Conservation (phyloP, 2,888 invertebrate genomes). For the Harpalus rufipes region DNA sequence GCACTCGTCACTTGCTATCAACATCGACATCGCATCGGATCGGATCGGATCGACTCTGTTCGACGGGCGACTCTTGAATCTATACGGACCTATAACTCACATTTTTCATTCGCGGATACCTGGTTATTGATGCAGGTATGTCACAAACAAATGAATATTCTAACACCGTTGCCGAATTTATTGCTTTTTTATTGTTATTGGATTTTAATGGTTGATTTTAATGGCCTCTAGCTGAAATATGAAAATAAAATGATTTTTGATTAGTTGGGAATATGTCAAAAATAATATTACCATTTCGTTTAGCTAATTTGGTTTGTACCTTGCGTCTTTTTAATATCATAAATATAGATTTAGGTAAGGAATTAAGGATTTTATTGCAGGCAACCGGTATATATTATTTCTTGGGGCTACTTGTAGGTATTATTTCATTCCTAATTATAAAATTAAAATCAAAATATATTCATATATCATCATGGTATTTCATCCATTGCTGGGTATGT, state of each 20-base stretch:
- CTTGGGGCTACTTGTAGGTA: background rate
- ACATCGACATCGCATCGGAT: background rate
- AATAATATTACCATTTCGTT: background rate
- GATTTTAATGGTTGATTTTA: slow-evolving; percentile 32
- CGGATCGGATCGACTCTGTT: background rate
- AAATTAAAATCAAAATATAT: too few relatives aligned
- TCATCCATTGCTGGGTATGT: too few relatives aligned
- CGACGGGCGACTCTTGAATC: slow-evolving; percentile 25
- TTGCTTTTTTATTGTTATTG: slow-evolving; percentile 44
- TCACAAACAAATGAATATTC: slow-evolving; percentile 29
- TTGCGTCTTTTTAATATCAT: background rate
- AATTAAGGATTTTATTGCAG: background rate
- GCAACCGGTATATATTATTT: background rate
- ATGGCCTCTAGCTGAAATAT: slow-evolving; percentile 14
- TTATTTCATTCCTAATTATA: background rate
- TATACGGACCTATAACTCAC: slow-evolving; percentile 2
- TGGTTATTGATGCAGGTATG: slow-evolving; percentile 22
- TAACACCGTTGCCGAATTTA: slow-evolving; percentile 49
- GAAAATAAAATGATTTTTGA: slow-evolving; percentile 16
- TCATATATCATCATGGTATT: too few relatives aligned
- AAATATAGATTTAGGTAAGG: background rate
- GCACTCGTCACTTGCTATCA: slow-evolving; percentile 34
- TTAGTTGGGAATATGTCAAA: background rate
- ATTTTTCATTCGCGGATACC: slow-evolving; percentile 40
- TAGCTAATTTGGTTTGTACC: background rate